Conservation (phyloP, 2,888 invertebrate species). For the Acrobasis repandana region DNA sequence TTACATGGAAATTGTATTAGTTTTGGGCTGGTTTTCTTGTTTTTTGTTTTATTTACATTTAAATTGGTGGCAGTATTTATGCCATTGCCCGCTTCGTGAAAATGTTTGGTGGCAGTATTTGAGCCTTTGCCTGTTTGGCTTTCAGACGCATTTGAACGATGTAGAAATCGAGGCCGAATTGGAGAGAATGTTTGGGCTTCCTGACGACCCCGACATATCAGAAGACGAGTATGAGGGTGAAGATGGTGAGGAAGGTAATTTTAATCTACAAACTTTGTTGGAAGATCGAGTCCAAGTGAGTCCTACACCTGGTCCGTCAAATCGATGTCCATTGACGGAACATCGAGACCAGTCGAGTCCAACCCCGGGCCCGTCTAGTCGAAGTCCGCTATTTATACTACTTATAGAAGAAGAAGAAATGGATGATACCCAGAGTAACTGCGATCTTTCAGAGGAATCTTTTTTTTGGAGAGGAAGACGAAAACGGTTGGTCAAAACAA, state of each 20-base stretch:
- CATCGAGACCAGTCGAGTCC: too few species aligned
- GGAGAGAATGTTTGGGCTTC: slow-evolving; percentile 32
- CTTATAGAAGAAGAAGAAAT: not conserved
- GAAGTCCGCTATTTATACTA: slow-evolving; percentile 11
- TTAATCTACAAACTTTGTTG: slow-evolving; percentile 13
- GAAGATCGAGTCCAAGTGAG: slow-evolving; percentile 17
- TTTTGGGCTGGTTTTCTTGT: too few species aligned
- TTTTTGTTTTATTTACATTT: too few species aligned
- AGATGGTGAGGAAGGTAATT: slow-evolving; percentile 23
- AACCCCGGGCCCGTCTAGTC: slow-evolving; percentile 20
- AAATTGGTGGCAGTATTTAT: too few species aligned
- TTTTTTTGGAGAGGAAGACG: slow-evolving; percentile 20
- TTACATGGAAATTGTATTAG: too few species aligned
- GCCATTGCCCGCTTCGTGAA: too few species aligned
- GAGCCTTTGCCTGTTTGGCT: slow-evolving; percentile 8
- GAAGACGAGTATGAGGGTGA: slow-evolving; percentile 28
- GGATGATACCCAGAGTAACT: not conserved
- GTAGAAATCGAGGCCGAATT: slow-evolving; percentile 30
- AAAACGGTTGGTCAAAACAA: slow-evolving; percentile 24
- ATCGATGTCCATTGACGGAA: too few species aligned
- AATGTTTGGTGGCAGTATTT: too few species aligned
- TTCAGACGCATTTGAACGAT: slow-evolving; percentile 4
- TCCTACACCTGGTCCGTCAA: slow-evolving; percentile 13
- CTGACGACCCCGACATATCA: slow-evolving; percentile 30
- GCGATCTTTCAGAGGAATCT: slow-evolving; percentile 7